A percentile compares a stretch with the other conserved stretches of the same genome.
These are phyloP conservation scores for Bradypus variegatus DNA, from an alignment of 2,797 vertebrate species.

Conservation along the genomic window DNA sequence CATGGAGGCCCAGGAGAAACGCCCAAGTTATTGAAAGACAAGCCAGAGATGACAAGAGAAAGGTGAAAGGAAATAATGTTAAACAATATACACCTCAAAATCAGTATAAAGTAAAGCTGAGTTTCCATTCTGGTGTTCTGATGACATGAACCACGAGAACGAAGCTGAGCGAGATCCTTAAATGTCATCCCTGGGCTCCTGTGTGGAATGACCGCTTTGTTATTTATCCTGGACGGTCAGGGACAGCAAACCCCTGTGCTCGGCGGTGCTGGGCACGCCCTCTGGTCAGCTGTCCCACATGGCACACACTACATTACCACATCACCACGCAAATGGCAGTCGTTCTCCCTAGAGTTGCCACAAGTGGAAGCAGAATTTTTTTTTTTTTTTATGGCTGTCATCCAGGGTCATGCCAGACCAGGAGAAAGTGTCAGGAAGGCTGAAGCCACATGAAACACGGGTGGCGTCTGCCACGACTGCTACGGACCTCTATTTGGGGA, in stretches of 20 bases:
- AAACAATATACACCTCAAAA: accelerated
- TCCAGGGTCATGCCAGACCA: not conserved
- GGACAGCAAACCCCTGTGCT: not conserved
- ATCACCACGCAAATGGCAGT: too few relatives aligned
- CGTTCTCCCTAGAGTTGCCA: not conserved
- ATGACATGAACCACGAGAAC: not conserved
- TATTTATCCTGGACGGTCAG: not conserved
- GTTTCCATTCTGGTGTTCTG: not conserved
- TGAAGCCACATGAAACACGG: not conserved
- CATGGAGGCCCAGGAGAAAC: not conserved
- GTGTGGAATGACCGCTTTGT: not conserved
- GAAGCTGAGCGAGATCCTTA: not conserved
- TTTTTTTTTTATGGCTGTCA: not conserved
- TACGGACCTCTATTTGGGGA: not conserved
- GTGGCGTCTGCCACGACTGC: accelerated
- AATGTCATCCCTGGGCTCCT: constrained; percentile 27
- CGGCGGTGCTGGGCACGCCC: not conserved
- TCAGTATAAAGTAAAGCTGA: not conserved
- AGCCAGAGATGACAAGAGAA: not conserved
- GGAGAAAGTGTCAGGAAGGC: not conserved
- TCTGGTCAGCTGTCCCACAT: not conserved
- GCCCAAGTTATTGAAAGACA: accelerated
- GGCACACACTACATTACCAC: not conserved
- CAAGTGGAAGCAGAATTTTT: not conserved
- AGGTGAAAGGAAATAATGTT: not conserved